Conservation (phyloP, 1,140 invertebrate genomes). For the Neuroterus valhalla region DNA sequence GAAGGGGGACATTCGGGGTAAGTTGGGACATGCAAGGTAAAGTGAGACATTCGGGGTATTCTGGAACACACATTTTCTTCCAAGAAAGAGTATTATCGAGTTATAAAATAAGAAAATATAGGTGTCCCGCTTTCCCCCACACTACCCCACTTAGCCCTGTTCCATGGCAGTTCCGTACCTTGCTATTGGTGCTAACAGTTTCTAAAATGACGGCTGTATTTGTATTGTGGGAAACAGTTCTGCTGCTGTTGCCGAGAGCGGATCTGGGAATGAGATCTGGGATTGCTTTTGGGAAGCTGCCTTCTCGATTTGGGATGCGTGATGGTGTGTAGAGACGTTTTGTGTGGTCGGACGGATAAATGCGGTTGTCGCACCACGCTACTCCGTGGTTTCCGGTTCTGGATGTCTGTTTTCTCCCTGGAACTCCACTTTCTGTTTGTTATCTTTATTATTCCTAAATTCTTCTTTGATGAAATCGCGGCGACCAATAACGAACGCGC, state of each 20-base stretch:
- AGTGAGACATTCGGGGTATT: too few relatives aligned
- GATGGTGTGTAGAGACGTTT: slow-evolving; percentile 57
- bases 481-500: slow-evolving; percentile 72
- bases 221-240: slow-evolving; percentile 65
- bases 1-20: too few relatives aligned
- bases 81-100: too few relatives aligned
- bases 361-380: slow-evolving; percentile 66
- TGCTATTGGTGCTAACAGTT: slow-evolving; percentile 74
- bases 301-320: slow-evolving; percentile 39
- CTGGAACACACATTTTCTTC: too few relatives aligned
- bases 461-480: slow-evolving; percentile 67
- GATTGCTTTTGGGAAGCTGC: slow-evolving; percentile 52
- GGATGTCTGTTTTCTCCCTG: slow-evolving; percentile 56
- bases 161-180: slow-evolving; percentile 41
- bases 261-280: slow-evolving; percentile 52
- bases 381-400: slow-evolving; percentile 58
- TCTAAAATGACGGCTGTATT: slow-evolving; percentile 69
- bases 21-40: too few relatives aligned
- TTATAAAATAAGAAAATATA: too few relatives aligned
- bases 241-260: slow-evolving; percentile 57
- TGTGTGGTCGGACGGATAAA: slow-evolving; percentile 72
- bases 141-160: background rate
- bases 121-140: too few relatives aligned
- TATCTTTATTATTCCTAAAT: slow-evolving; percentile 59
- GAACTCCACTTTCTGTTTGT: slow-evolving; percentile 57